phyloP scores from a whole-genome alignment of 2,888 invertebrate genomes.

The Torymus texanus region DNA sequence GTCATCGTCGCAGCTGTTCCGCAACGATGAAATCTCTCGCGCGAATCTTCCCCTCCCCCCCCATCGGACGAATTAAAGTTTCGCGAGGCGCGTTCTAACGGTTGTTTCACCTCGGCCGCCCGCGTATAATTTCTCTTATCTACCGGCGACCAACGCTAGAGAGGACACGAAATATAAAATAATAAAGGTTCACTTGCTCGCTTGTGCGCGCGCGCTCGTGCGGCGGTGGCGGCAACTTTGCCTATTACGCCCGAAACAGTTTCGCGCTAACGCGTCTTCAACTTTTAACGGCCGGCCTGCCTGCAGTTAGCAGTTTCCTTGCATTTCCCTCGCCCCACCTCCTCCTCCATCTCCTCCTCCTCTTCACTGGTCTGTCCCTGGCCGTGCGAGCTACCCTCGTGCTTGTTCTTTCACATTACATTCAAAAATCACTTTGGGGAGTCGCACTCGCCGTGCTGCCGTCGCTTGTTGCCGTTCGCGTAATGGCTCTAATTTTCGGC shows the following conservation, averaged over 20 bases:
- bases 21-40: background rate
- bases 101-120: slow-evolving; percentile 66
- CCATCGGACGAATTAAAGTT: slow-evolving; percentile 62
- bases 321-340: slow-evolving; percentile 34
- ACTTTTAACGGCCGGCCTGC: slow-evolving; percentile 68
- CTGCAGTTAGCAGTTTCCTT: slow-evolving; percentile 50
- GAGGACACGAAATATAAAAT: slow-evolving; percentile 66
- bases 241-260: slow-evolving; percentile 72
- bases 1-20: slow-evolving; percentile 18
- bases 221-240: slow-evolving; percentile 64
- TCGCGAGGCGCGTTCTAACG: slow-evolving; percentile 64
- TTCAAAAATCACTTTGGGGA: slow-evolving; percentile 40
- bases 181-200: slow-evolving; percentile 63
- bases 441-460: background rate
- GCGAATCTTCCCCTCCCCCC: slow-evolving; percentile 32
- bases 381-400: background rate
- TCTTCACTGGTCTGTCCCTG: background rate
- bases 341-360: too few species aligned
- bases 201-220: slow-evolving; percentile 44
- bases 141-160: slow-evolving; percentile 60
- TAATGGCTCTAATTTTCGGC: slow-evolving; percentile 35
- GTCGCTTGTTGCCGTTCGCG: too few species aligned
- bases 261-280: slow-evolving; percentile 71
- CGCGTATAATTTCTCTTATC: slow-evolving; percentile 70
- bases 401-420: background rate